phyloP scores from a whole-genome alignment of 2,113 vertebrate genomes.

The Mus spicilegus region DNA sequence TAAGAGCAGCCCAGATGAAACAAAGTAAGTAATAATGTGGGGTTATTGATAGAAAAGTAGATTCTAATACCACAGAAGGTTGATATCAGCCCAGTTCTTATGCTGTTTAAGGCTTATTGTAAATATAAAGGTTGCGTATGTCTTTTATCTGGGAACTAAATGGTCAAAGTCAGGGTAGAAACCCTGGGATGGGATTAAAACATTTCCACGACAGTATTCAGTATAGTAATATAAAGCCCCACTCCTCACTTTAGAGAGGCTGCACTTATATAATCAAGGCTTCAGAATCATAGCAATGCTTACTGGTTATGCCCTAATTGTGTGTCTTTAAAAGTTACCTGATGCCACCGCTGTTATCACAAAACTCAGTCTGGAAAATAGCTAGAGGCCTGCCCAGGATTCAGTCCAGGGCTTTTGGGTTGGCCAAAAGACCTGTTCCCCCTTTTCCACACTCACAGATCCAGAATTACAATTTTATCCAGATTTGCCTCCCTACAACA shows the following conservation, averaged over 20 bases:
- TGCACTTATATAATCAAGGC: constrained; percentile 15
- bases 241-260: not conserved
- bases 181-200: no score
- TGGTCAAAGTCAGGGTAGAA: no score
- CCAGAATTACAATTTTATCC: constrained; percentile 29
- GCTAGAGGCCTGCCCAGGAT: not conserved
- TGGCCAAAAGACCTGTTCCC: not conserved
- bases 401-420: not conserved
- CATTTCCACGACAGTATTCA: no score
- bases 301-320: constrained; percentile 19
- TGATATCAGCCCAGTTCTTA: no score
- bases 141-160: no score
- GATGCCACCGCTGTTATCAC: not conserved
- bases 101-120: no score
- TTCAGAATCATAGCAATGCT: constrained; percentile 25
- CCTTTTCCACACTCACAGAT: not conserved
- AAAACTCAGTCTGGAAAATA: not conserved
- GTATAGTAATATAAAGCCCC: not conserved
- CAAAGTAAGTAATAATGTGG: no score
- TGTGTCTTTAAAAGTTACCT: constrained; percentile 41
- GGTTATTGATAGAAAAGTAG: no score
- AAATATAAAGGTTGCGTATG: no score
- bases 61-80: no score
- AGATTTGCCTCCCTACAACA: constrained; percentile 24
- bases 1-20: no score